Conservation (phyloP, 2,797 vertebrate genomes). For the Gallinago nigripennis region DNA sequence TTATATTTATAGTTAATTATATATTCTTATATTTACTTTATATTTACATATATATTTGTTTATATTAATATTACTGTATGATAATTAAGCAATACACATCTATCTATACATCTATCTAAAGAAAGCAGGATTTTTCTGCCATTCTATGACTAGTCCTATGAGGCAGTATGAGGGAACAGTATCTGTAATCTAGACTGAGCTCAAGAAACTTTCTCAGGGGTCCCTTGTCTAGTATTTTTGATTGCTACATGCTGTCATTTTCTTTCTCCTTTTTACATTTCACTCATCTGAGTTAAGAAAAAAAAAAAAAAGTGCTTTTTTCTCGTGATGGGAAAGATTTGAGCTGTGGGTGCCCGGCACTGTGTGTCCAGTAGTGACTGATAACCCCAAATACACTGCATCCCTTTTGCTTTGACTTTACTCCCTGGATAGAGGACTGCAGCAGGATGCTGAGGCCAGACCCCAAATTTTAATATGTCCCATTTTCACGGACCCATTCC, state of each 20-base stretch:
- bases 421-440: not conserved
- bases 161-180: not conserved
- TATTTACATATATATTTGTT: too few relatives aligned
- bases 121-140: not conserved
- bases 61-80: not conserved
- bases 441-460: not conserved
- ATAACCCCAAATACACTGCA: not conserved
- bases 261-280: not conserved
- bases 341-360: not conserved
- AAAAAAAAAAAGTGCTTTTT: not conserved
- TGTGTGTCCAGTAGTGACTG: rapidly evolving
- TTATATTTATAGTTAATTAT: too few relatives aligned
- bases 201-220: not conserved
- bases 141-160: not conserved
- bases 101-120: not conserved
- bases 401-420: not conserved
- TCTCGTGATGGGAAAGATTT: not conserved
- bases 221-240: not conserved
- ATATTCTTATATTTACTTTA: too few relatives aligned
- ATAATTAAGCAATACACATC: not conserved
- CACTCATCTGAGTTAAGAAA: not conserved
- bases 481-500: not conserved
- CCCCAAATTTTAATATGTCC: not conserved
- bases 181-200: not conserved
- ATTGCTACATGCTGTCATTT: not conserved